Conservation (phyloP, 2,888 invertebrate species). For the Eucera pruinosa region DNA sequence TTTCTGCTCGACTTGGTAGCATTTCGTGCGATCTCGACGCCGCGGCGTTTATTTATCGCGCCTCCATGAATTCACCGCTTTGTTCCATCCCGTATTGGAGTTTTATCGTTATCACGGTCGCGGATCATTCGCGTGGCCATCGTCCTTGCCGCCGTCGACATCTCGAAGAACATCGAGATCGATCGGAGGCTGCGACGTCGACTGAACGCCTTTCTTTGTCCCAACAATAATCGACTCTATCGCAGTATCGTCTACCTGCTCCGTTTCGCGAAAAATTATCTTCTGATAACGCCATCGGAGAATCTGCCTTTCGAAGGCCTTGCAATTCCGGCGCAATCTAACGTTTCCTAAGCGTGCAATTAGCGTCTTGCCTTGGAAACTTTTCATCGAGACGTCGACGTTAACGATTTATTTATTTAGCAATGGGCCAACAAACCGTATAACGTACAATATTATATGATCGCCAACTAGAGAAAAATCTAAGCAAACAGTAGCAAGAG, state of each 20-base stretch:
- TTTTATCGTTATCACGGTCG: constrained; percentile 16
- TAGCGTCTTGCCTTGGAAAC: too few species aligned
- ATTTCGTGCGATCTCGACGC: background rate
- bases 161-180: constrained; percentile 12
- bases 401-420: too few species aligned
- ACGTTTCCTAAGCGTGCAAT: too few species aligned
- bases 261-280: background rate
- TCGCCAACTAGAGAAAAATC: too few species aligned
- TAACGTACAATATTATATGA: too few species aligned
- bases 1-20: too few species aligned
- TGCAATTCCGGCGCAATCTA: too few species aligned
- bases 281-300: background rate
- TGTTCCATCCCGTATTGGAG: background rate
- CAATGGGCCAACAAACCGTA: too few species aligned
- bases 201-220: background rate
- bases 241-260: too few species aligned
- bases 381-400: too few species aligned
- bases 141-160: constrained; percentile 19
- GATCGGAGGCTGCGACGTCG: constrained; percentile 11
- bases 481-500: too few species aligned
- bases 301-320: too few species aligned
- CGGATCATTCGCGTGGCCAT: background rate
- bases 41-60: background rate
- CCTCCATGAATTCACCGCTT: background rate
- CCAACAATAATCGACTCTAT: background rate